A percentile compares a stretch with the other conserved stretches of the same genome.
Conservation (phyloP, 2,888 invertebrate species). For the Xylophagus ater region DNA sequence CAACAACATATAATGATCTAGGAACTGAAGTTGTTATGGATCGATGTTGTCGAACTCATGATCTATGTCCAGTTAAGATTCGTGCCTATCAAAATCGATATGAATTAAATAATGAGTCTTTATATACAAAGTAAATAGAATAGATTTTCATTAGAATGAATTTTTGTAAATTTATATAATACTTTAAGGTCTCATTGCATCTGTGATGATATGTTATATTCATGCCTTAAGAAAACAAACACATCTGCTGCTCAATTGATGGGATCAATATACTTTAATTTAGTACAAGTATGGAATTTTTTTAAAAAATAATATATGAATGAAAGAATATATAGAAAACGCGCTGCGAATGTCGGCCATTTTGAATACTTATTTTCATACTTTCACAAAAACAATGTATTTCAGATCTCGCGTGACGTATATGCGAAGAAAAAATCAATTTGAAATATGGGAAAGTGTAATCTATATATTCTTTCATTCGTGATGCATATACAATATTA, state of each 20-base stretch:
- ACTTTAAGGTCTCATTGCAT: slow-evolving; percentile 63
- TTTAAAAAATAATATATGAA: slow-evolving; percentile 3
- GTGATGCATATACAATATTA: no score
- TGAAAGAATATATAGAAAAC: no score
- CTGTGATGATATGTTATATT: slow-evolving; percentile 73
- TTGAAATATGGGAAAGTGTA: no score
- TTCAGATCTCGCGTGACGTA: no score
- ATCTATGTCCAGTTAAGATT: slow-evolving; percentile 77
- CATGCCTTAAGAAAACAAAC: slow-evolving; percentile 65
- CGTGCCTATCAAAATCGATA: slow-evolving; percentile 48
- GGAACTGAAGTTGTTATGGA: slow-evolving; percentile 61
- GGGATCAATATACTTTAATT: slow-evolving; percentile 78
- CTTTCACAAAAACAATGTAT: no score
- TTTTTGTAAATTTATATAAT: slow-evolving; percentile 7
- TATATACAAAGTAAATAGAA: slow-evolving; percentile 76
- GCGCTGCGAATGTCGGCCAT: no score
- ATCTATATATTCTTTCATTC: no score
- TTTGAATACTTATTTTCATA: no score
- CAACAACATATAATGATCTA: slow-evolving; percentile 70
- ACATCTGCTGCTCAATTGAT: slow-evolving; percentile 61
- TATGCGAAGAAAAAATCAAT: no score
- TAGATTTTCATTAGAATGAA: background rate
- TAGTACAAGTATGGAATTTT: slow-evolving; percentile 50
- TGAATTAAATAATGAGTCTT: slow-evolving; percentile 70
- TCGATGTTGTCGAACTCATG: slow-evolving; percentile 80